A percentile compares a stretch with the other conserved stretches of the same genome.
phyloP scores from a whole-genome alignment of 2,797 vertebrate species.

The Labeo calbasu region DNA sequence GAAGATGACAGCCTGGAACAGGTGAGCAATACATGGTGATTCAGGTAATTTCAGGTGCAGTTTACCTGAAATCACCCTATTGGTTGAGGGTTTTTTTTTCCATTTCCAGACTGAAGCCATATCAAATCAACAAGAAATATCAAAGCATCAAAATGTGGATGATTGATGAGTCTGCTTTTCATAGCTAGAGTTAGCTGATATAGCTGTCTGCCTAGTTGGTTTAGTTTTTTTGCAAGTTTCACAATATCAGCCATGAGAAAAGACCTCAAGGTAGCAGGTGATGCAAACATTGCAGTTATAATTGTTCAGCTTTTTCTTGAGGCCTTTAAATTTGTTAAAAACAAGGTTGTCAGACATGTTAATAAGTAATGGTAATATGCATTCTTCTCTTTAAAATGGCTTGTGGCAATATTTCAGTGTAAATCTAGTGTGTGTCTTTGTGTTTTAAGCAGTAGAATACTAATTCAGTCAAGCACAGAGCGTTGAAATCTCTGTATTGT shows the following conservation, averaged over 20 bases:
- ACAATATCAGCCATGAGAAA: constrained; percentile 34
- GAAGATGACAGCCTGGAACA: constrained; percentile 87
- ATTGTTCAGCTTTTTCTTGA: constrained; percentile 5
- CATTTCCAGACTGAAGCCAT: background rate
- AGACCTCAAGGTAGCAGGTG: constrained; percentile 47
- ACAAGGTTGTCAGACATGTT: background rate
- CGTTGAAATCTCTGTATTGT: background rate
- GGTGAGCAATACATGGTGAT: constrained; percentile 67
- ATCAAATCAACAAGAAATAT: background rate
- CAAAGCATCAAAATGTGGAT: background rate
- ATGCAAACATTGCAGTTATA: constrained; percentile 19
- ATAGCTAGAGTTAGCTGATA: background rate
- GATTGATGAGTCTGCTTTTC: background rate
- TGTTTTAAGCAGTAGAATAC: too few relatives aligned
- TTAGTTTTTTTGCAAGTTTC: background rate
- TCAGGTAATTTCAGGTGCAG: background rate
- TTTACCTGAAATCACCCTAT: background rate
- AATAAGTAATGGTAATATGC: background rate
- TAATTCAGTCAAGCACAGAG: too few relatives aligned
- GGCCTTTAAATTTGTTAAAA: background rate
- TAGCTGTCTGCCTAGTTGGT: background rate
- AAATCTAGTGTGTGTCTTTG: background rate
- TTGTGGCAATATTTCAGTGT: background rate
- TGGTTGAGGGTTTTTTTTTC: background rate
- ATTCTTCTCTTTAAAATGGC: background rate